Evolutionary conservation across 2,888 invertebrate genomes (phyloP).

Genomic region (Tenthredo notha): DNA sequence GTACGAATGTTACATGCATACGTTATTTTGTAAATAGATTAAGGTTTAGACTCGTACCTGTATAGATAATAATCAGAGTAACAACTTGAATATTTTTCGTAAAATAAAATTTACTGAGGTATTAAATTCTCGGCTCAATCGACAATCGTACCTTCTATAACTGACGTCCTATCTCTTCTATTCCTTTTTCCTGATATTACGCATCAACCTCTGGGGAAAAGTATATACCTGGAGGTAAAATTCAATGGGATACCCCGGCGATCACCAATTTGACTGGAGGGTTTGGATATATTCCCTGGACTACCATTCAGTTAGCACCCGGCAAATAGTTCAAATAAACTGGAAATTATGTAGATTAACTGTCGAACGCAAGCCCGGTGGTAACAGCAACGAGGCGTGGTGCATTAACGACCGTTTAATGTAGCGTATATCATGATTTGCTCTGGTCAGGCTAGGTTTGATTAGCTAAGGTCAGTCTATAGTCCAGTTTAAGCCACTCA

Average conservation of each 20-base stretch:
- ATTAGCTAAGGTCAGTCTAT: not conserved
- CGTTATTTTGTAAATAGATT: not conserved
- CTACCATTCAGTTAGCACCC: constrained; percentile 44
- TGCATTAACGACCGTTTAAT: constrained; percentile 50
- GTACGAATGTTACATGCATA: not conserved
- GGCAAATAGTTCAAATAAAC: constrained; percentile 40
- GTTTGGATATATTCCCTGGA: constrained; percentile 29
- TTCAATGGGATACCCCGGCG: constrained; percentile 12
- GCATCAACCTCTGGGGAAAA: constrained; percentile 22
- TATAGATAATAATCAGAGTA: not conserved
- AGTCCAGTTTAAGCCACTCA: not conserved
- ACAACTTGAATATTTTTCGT: not conserved
- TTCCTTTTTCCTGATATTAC: not conserved
- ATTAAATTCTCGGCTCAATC: constrained; percentile 22
- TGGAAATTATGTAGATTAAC: constrained; percentile 49
- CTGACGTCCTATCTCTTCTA: constrained; percentile 3
- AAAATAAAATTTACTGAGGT: not conserved
- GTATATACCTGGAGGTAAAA: constrained; percentile 1
- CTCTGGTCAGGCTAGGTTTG: constrained; percentile 27
- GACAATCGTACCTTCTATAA: constrained; percentile 8
- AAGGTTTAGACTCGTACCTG: not conserved
- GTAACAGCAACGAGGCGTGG: constrained; percentile 41
- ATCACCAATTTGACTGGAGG: constrained; percentile 29
- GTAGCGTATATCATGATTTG: constrained; percentile 45
- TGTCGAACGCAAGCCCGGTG: constrained; percentile 40